Base-by-base conservation (phyloP, 1,140 invertebrate species). In the Cherax destructor region DNA sequence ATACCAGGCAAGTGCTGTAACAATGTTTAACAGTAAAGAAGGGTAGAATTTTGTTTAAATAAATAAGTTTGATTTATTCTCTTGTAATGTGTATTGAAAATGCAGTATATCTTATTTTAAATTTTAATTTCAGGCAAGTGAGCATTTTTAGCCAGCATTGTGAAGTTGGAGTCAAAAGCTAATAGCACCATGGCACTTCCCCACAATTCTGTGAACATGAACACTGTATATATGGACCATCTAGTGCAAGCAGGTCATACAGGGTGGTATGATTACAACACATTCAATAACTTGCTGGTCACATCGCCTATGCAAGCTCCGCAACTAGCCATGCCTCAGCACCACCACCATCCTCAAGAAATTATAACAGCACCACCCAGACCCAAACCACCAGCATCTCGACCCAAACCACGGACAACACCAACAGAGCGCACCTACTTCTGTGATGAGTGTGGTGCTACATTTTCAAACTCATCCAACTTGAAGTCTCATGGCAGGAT, bases 391-490 rank as follows among this genome's bases (percentile, higher is more conserved):
- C 88, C 88, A 10, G 72, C 83, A n/a, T 76, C 88, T n/a, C 80
- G 88, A 41, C 81, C 81, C 5, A 84, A 84, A 74, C 88, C 88
- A 47, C 83, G 88, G 3, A 24, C 88, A 61, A n/a, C 84, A 24
- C 13, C 93, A 21, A 91, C 92, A 56, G 91, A 93, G 30, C 91
- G 92, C 76, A 91, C 81, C 50, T 93, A 93, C 83, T 47, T 41
- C 21, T 94, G 94, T 89, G 91, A 88, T 65, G 81, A 88, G 13
- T 94, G 94, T 86, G 89, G 90, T 83, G 92, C 92, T 24, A 77
- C 92, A 9, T 94, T 94, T 79, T 91, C 92, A 18, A 94, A 88
- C 88, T 95, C 94, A 93, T 93, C 93, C 90, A 94, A 93, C 93
- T 94, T 94, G 47, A 93, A 92, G 61, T 92, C 93, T 61, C 94